Conservation (phyloP, 2,888 invertebrate genomes). For the Eupsilia transversa region DNA sequence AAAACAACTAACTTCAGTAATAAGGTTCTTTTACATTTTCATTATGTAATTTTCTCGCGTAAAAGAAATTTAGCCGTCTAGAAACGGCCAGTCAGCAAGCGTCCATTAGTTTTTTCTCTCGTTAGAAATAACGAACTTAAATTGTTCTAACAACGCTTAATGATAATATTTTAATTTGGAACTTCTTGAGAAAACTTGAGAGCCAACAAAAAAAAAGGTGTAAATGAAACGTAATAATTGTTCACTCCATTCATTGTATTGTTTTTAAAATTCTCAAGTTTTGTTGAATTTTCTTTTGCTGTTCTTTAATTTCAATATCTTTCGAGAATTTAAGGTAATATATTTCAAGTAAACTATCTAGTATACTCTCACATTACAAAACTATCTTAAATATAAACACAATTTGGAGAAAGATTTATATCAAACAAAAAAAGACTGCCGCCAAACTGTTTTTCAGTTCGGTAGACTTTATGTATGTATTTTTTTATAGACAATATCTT, state of each 20-base stretch:
- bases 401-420: neutral
- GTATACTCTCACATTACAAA: neutral
- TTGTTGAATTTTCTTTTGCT: neutral
- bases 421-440: neutral
- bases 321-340: neutral
- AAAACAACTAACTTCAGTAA: constrained; percentile 22
- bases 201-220: neutral
- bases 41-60: constrained; percentile 43
- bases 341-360: neutral
- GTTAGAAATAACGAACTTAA: constrained; percentile 47
- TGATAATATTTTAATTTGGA: constrained; percentile 40
- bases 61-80: constrained; percentile 47
- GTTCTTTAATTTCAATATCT: neutral
- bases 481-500: no score
- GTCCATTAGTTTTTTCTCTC: constrained; percentile 59
- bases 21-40: constrained; percentile 40
- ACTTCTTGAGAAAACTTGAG: constrained; percentile 28
- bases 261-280: neutral
- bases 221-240: neutral
- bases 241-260: neutral
- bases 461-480: neutral
- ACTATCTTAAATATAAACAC: neutral
- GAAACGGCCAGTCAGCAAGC: constrained; percentile 59
- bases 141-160: constrained; percentile 45
- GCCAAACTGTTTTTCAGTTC: neutral